A percentile compares a stretch with the other conserved stretches of the same genome.
phyloP scores from a whole-genome alignment of 1,140 invertebrate species.

The Drosophila pseudoananassae region DNA sequence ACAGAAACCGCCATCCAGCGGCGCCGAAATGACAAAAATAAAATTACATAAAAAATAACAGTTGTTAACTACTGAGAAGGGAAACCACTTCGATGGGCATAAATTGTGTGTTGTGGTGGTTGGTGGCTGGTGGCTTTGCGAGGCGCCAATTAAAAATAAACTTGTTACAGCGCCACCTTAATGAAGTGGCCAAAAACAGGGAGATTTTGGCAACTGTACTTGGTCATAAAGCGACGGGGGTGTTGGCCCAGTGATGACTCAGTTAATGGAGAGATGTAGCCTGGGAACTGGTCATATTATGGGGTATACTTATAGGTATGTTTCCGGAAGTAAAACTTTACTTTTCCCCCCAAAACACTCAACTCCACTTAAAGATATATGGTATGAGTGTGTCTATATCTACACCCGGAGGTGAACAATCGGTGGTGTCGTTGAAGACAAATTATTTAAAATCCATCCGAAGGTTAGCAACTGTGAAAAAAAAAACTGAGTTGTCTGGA shows the following conservation, averaged over 20 bases:
- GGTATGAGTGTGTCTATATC: constrained; percentile 3
- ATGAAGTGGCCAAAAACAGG: constrained; percentile 64
- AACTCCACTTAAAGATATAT: no score
- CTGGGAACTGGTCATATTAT: constrained; percentile 2
- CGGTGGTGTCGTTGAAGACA: constrained; percentile 58
- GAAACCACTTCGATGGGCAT: constrained; percentile 46
- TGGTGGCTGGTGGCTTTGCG: no score
- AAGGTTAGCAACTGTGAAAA: constrained; percentile 73
- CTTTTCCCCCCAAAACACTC: no score
- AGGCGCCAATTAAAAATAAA: constrained; percentile 80
- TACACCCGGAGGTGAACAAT: constrained; percentile 28
- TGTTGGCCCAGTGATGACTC: constrained; percentile 29
- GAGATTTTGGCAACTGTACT: constrained; percentile 58
- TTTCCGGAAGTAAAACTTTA: constrained; percentile 32
- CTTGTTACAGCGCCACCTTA: constrained; percentile 77
- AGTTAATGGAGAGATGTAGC: constrained; percentile 17
- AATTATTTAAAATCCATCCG: constrained; percentile 59
- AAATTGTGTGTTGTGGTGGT: constrained; percentile 59
- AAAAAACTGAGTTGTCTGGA: constrained; percentile 32
- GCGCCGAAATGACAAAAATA: constrained; percentile 82
- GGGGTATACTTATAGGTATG: constrained; percentile 14
- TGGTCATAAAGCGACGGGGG: constrained; percentile 44
- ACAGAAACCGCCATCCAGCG: constrained; percentile 59
- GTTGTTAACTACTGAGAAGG: constrained; percentile 72
- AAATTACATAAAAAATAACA: constrained; percentile 82